Evolutionary conservation across 2,797 vertebrate genomes (phyloP), one percentile per base, ranked within the genome.

Genomic region (Diplodus sargus): DNA sequence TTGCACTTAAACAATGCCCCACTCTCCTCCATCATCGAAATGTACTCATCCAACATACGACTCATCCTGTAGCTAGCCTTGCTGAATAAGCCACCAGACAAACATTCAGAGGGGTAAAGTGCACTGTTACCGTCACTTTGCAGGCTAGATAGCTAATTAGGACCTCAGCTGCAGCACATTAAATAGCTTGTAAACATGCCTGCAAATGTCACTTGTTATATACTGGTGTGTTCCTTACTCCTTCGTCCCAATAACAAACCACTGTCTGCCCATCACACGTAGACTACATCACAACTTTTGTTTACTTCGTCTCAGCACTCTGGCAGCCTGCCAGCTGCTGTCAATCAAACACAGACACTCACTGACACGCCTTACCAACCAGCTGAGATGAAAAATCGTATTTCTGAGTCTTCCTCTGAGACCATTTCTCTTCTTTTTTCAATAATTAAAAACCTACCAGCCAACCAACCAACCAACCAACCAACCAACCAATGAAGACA

Each of bases 111-210:
- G 43, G 39, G 45, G 17, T 51, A 39, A 58, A 11, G 57, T 57
- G 20, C 28, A 25, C 72, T 7, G 16, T 30, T 61, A 23, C 62
- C 11, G 0, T 15, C 30, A 20, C 1, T 39, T 62, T 34, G 16
- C 10, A 28, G 49, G 34, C 49, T 25, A 9, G 59, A 28, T 39
- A n/a, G 54, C 18, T 67, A 43, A 67, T 73, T 60, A 52, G 48
- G 12, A 54, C 42, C 48, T 69, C 58, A 54, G 58, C 25, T 69
- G 57, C 57, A 54, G 51, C 39, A 56, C 25, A 18, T 39, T 34
- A n/a, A 70, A 18, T 20, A 9, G 48, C 23, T 23, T 47, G 48
- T 60, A 22, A 68, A 47, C 6, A 3, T 13, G 53, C n/a, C n/a
- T 57, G 42, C 43, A 57, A 23, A 15, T 57, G 25, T 42, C 61